Percentiles rank a stretch among this genome's conserved stretches.
These are phyloP conservation scores for Cepaea nemoralis DNA, from an alignment of 1,140 invertebrate genomes.

Conservation along the genomic window DNA sequence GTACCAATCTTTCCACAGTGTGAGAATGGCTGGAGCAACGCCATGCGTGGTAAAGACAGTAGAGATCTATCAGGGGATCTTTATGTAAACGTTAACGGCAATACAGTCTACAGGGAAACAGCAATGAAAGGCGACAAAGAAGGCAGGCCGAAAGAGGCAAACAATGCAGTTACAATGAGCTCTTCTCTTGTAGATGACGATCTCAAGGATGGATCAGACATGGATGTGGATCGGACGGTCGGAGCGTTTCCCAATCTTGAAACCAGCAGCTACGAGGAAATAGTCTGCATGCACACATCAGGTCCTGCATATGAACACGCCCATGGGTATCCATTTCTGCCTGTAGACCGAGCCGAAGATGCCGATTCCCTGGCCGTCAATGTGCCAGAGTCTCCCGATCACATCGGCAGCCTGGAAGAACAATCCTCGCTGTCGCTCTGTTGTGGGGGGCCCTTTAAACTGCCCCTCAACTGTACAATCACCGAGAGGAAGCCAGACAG, in stretches of 20 bases:
- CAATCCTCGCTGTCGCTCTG: conserved; percentile 6
- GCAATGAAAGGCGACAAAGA: no score
- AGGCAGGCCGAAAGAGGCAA: no score
- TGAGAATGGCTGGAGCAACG: no score
- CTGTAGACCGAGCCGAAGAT: not conserved
- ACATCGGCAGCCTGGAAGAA: not conserved
- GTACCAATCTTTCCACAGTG: no score
- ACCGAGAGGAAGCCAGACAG: conserved; percentile 31
- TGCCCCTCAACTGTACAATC: conserved; percentile 29
- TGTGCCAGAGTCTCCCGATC: conserved; percentile 23
- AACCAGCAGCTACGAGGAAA: not conserved
- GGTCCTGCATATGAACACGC: not conserved
- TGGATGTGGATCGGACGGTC: no score
- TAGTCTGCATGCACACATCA: not conserved
- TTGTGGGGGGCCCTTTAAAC: conserved; percentile 26
- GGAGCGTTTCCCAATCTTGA: not conserved
- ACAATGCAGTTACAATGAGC: no score
- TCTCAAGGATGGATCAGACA: no score
- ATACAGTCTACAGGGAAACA: no score
- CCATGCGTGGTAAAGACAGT: no score
- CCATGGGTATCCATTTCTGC: not conserved
- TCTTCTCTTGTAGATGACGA: no score
- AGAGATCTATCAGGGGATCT: no score
- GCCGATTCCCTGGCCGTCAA: conserved; percentile 22
- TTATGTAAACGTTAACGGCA: no score